phyloP scores from a whole-genome alignment of 2,888 invertebrate species.

The Andrena minutula region DNA sequence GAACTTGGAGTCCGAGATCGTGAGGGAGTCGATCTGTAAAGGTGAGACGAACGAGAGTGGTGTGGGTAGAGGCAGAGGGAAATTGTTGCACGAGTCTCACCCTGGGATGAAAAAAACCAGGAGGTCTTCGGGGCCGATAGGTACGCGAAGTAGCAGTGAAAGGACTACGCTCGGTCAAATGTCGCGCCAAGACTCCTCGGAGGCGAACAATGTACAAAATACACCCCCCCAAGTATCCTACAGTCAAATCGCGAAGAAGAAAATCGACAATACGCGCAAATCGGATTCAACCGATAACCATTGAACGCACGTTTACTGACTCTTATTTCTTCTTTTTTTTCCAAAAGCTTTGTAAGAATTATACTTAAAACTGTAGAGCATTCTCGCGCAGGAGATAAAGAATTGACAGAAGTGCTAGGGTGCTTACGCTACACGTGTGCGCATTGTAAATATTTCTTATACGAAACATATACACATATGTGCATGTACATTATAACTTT shows the following conservation, averaged over 20 bases:
- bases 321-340: neutral
- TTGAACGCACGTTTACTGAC: conserved; percentile 31
- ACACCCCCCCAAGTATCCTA: conserved; percentile 27
- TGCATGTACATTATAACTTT: conserved; percentile 32
- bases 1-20: conserved; percentile 50
- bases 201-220: conserved; percentile 44
- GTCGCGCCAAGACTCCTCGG: conserved; percentile 48
- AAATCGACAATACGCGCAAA: conserved; percentile 40
- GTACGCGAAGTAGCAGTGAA: conserved; percentile 33
- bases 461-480: conserved; percentile 51
- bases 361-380: conserved; percentile 29
- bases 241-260: conserved; percentile 49
- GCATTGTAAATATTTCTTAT: conserved; percentile 76
- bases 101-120: conserved; percentile 35
- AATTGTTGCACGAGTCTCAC: neutral
- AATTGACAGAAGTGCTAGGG: conserved; percentile 21
- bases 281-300: conserved; percentile 40
- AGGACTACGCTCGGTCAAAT: conserved; percentile 27
- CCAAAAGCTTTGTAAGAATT: neutral
- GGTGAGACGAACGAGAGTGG: conserved; percentile 28
- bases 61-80: conserved; percentile 54
- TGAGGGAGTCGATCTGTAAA: conserved; percentile 58
- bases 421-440: conserved; percentile 35
- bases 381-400: conserved; percentile 23
- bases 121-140: conserved; percentile 9